Evolutionary conservation across 2,797 vertebrate species (phyloP).

Genomic region (Acrossocheilus wenchowensis): DNA sequence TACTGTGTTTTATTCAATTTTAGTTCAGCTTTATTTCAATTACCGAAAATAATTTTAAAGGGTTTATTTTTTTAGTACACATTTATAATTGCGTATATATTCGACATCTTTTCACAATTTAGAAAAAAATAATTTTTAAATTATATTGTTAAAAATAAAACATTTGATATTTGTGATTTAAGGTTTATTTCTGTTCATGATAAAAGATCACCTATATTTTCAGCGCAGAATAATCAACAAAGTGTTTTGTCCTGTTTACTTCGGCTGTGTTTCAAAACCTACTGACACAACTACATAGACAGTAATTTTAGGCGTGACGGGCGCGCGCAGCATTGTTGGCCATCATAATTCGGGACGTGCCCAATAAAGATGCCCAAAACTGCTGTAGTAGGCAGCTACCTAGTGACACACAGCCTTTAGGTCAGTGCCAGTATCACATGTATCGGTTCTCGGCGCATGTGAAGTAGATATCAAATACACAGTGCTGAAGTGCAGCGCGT

Average conservation of each 20-base stretch:
- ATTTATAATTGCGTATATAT: background rate
- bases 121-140: background rate
- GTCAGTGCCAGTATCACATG: conserved; percentile 34
- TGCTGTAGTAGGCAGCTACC: background rate
- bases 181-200: background rate
- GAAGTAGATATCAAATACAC: conserved; percentile 16
- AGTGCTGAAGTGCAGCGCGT: background rate
- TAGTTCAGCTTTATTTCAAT: background rate
- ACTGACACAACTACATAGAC: background rate
- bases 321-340: background rate
- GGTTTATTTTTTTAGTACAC: background rate
- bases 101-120: background rate
- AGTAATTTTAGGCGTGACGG: background rate
- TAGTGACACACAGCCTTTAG: conserved; percentile 7
- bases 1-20: background rate
- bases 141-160: background rate
- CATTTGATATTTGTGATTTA: too few species aligned
- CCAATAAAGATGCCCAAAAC: background rate
- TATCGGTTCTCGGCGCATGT: conserved; percentile 20
- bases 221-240: background rate
- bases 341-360: background rate
- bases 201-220: background rate
- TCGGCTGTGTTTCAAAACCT: background rate
- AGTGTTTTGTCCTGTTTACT: background rate
- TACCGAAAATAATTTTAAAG: background rate